These are phyloP conservation scores for Scaptomyza polygonia DNA, from an alignment of 2,888 invertebrate species.

Conservation along the genomic window DNA sequence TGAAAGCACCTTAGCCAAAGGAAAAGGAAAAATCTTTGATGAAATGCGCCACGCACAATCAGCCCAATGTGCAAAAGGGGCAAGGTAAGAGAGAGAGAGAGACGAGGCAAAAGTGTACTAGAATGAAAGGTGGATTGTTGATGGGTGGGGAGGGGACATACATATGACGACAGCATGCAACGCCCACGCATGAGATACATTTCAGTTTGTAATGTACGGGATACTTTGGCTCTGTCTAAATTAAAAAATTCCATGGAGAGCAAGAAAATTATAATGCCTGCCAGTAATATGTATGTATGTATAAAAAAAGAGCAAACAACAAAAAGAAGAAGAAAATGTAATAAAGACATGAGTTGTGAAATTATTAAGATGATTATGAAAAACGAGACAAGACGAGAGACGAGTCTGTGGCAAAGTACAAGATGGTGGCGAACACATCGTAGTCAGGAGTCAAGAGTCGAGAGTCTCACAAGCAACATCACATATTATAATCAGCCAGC, in stretches of 20 bases:
- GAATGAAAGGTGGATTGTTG: not conserved
- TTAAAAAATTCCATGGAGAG: constrained; percentile 73
- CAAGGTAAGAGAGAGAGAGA: constrained; percentile 22
- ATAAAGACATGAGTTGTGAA: constrained; percentile 77
- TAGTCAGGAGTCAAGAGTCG: not conserved
- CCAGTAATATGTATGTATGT: constrained; percentile 5
- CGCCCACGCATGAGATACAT: constrained; percentile 70
- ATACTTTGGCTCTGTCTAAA: constrained; percentile 69
- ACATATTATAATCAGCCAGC: constrained; percentile 36
- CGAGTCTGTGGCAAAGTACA: constrained; percentile 12
- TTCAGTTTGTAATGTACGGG: constrained; percentile 61
- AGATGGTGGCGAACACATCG: not conserved
- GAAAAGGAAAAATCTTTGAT: constrained; percentile 69
- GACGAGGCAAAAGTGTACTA: not conserved
- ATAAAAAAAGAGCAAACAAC: constrained; percentile 16
- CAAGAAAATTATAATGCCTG: constrained; percentile 67
- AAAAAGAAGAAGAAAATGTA: constrained; percentile 53
- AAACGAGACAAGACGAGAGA: constrained; percentile 35
- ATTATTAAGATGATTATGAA: constrained; percentile 77
- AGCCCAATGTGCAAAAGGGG: constrained; percentile 17
- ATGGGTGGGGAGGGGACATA: not conserved
- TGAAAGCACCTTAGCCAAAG: constrained; percentile 41
- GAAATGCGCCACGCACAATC: constrained; percentile 58
- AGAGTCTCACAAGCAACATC: constrained; percentile 1
- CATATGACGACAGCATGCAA: constrained; percentile 23